A percentile compares a stretch with the other conserved stretches of the same genome.
phyloP scores from a whole-genome alignment of 2,797 vertebrate species.

The Platyrinchus mystaceus region DNA sequence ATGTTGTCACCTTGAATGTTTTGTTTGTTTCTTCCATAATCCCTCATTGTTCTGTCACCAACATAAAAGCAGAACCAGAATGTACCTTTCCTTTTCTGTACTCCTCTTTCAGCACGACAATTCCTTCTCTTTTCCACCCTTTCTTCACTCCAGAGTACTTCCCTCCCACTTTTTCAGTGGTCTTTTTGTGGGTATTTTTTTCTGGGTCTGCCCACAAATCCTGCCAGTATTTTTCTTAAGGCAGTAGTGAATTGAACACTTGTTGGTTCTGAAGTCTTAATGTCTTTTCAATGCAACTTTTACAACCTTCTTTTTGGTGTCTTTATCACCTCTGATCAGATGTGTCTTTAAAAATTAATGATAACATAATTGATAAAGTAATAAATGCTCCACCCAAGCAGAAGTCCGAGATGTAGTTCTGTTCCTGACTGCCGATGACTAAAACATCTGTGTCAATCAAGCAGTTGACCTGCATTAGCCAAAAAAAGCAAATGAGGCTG shows the following conservation, averaged over 20 bases:
- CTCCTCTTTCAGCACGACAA: neutral
- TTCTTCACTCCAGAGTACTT: neutral
- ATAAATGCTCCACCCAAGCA: neutral
- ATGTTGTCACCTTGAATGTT: neutral
- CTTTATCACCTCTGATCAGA: neutral
- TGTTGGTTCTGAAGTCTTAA: neutral
- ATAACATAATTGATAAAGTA: neutral
- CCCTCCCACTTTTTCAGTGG: fast-evolving
- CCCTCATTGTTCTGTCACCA: neutral
- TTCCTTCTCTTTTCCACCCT: neutral
- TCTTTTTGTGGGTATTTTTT: too few relatives aligned
- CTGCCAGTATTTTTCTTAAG: neutral
- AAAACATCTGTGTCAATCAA: neutral
- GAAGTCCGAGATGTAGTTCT: neutral
- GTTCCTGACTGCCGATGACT: neutral
- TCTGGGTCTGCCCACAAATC: neutral
- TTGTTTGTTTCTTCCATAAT: neutral
- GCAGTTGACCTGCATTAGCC: neutral
- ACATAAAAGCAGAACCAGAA: neutral
- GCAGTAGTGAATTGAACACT: neutral
- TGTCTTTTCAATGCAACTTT: neutral
- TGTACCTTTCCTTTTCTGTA: neutral
- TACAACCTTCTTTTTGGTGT: neutral
- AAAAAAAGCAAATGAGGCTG: neutral
- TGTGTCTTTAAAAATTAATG: neutral